Percentiles rank a stretch among this genome's conserved stretches.
Evolutionary conservation across 2,113 vertebrate species (phyloP).

Genomic region (Camarhynchus parvulus): DNA sequence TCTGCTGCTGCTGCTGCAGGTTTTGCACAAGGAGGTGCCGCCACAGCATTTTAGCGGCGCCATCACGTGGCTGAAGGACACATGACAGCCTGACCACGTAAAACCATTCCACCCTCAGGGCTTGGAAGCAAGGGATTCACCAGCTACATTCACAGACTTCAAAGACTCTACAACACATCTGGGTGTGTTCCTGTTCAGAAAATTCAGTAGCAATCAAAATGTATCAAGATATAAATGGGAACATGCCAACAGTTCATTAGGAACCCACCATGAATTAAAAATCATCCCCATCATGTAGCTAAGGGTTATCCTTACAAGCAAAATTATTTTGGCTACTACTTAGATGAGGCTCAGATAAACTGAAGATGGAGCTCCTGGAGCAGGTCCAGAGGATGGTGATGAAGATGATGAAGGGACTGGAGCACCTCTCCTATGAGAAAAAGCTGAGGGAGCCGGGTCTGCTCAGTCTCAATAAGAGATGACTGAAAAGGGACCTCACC

Average conservation of each 20-base stretch:
- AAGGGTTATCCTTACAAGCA: background rate
- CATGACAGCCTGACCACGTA: accelerated
- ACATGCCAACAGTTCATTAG: background rate
- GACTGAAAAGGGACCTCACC: background rate
- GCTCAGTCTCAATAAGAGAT: background rate
- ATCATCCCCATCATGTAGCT: background rate
- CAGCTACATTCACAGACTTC: background rate
- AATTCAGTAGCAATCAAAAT: background rate
- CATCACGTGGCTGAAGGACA: background rate
- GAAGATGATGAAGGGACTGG: background rate
- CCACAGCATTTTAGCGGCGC: background rate
- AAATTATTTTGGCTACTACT: background rate
- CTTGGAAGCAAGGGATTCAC: background rate
- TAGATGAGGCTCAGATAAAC: background rate
- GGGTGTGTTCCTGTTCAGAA: background rate
- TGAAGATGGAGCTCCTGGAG: background rate
- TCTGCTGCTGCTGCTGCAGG: accelerated
- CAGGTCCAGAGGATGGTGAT: background rate
- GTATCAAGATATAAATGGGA: background rate
- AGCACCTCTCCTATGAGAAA: background rate
- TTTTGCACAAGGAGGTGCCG: accelerated
- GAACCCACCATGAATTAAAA: background rate
- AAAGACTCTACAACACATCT: background rate
- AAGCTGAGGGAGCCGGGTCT: background rate
- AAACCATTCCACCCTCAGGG: background rate